phyloP scores from a whole-genome alignment of 2,113 vertebrate species.

The Daubentonia madagascariensis region DNA sequence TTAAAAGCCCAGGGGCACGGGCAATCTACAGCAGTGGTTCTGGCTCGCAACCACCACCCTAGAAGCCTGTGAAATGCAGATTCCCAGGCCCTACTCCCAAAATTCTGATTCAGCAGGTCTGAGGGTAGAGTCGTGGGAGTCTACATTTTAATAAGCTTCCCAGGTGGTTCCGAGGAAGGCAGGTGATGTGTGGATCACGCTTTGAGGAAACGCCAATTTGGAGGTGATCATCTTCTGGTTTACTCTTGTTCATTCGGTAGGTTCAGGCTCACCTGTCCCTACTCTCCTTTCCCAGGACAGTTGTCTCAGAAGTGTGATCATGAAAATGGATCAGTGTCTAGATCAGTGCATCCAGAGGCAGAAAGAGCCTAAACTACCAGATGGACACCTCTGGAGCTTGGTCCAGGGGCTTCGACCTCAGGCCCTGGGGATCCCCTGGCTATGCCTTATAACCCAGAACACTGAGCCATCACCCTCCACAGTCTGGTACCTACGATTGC shows the following conservation, averaged over 20 bases:
- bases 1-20: background rate
- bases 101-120: background rate
- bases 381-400: background rate
- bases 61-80: background rate
- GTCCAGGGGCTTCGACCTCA: background rate
- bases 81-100: background rate
- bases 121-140: background rate
- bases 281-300: background rate
- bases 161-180: background rate
- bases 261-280: background rate
- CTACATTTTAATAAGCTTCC: background rate
- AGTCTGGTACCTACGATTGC: background rate
- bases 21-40: background rate
- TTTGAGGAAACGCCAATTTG: background rate
- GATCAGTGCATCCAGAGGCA: background rate
- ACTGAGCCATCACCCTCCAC: background rate
- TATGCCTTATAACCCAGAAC: background rate
- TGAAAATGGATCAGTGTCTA: background rate
- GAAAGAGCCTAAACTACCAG: background rate
- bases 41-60: background rate
- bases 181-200: background rate
- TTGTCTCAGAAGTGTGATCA: background rate
- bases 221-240: background rate
- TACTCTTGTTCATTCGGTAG: fast-evolving
- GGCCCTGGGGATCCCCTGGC: background rate